These are phyloP conservation scores for Falco biarmicus DNA, from an alignment of 2,797 vertebrate species.

Conservation along the genomic window DNA sequence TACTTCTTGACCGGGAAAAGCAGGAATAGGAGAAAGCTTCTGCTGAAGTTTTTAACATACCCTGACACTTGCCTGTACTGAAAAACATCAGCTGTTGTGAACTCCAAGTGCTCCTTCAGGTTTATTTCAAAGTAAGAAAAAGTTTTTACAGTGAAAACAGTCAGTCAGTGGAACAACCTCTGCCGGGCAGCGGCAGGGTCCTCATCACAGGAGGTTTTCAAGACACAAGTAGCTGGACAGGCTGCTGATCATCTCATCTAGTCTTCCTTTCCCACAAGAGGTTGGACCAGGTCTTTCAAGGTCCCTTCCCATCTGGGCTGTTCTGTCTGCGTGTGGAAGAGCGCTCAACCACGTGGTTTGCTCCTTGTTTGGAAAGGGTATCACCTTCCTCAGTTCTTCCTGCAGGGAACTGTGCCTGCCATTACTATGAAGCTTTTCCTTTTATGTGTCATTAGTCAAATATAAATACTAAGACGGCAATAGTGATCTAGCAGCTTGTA, in stretches of 20 bases:
- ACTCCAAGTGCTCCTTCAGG: not conserved
- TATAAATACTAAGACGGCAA: not conserved
- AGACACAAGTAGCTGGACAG: too few species aligned
- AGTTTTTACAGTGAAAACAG: not conserved
- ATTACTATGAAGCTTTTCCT: not conserved
- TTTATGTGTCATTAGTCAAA: not conserved
- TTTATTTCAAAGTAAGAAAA: not conserved
- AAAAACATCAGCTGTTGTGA: not conserved
- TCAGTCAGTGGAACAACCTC: too few species aligned
- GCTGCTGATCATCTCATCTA: too few species aligned
- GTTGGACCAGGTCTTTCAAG: too few species aligned
- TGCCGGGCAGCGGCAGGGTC: not conserved
- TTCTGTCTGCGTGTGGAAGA: too few species aligned
- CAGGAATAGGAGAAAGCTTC: not conserved
- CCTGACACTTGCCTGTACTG: not conserved
- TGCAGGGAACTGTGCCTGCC: too few species aligned
- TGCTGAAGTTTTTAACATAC: not conserved
- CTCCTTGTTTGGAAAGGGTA: not conserved
- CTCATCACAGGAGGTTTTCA: not conserved
- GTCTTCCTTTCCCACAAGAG: not conserved
- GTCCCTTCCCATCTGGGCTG: not conserved
- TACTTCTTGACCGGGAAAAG: not conserved
- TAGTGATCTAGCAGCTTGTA: not conserved
- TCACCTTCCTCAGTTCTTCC: not conserved
- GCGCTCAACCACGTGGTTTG: not conserved